Base-by-base conservation (phyloP, 2,888 invertebrate species). In the Pardosa pseudoannulata region DNA sequence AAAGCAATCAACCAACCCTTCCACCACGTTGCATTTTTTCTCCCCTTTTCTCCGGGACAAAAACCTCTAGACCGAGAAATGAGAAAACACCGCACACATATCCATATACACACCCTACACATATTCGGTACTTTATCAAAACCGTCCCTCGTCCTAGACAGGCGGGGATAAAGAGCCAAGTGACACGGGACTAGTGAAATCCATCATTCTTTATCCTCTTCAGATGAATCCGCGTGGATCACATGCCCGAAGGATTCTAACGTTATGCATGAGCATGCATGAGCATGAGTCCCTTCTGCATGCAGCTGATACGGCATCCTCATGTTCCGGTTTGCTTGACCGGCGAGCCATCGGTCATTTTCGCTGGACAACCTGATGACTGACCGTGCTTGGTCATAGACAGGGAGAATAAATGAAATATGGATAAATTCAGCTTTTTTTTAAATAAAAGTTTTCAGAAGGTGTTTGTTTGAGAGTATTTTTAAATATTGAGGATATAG, bases 201-300 rank as follows among this genome's bases (percentile, higher is more conserved):
- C 50, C 82, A 83, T 83, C 82, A 83, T 76, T 83, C 82, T 78
- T 85, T 73, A 85, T 85, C 83, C 82, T 76, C 68, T 72, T 72
- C 72, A 71, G 82, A 68, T 62, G 56, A 78, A 83, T 78, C 76
- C 78, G 36, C 62, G 28, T 36, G 78, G 74, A 76, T 85, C 71
- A 32, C 76, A 76, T 76, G 71, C 71, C 76, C 64, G 67, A 46
- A 64, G 82, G 76, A 71, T 46, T 75, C 74, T 50, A 50, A 41
- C 41, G 79, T 71, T 71, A 79, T 56, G 27, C n/a, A 67, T 28
- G 27, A 27, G 27, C 23, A 67, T 67, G 32, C 67, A 67, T 67
- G 67, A 67, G 67, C 67, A 67, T 75, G 73, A 71, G 75, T 39
- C 36, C 70, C 74, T 68, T 72, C 81, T 81, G 81, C 74, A 29